phyloP scores from a whole-genome alignment of 1,140 invertebrate species.

The Philotrypesis tridentata region DNA sequence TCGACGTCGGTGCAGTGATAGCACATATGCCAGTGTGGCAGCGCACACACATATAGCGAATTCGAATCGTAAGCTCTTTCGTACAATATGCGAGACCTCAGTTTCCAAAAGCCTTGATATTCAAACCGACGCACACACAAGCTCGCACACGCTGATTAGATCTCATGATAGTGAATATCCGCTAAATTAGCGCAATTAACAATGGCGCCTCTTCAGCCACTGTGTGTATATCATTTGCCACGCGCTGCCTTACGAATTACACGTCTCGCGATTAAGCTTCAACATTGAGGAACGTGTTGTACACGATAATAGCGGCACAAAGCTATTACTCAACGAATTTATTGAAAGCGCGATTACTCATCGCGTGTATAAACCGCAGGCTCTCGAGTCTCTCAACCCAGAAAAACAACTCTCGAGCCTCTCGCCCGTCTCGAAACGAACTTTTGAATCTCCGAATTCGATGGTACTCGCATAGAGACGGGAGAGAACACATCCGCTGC shows the following conservation, averaged over 20 bases:
- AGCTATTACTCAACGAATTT: too few relatives aligned
- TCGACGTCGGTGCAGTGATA: too few relatives aligned
- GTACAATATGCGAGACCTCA: neutral
- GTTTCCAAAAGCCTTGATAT: neutral
- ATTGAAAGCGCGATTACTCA: too few relatives aligned
- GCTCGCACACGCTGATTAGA: neutral
- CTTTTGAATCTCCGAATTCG: neutral
- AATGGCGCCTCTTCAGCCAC: neutral
- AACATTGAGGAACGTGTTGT: neutral
- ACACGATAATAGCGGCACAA: too few relatives aligned
- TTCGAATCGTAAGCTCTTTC: too few relatives aligned
- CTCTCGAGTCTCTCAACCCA: too few relatives aligned
- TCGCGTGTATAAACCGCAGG: too few relatives aligned
- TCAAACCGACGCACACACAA: neutral
- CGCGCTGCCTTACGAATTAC: neutral
- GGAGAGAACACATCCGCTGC: too few relatives aligned
- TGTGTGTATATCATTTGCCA: neutral
- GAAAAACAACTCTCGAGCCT: too few relatives aligned
- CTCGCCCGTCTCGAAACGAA: neutral
- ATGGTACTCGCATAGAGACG: neutral
- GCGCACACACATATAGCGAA: too few relatives aligned
- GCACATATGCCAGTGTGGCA: too few relatives aligned
- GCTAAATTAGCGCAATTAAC: neutral
- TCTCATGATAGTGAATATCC: neutral
- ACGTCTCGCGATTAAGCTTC: neutral